A percentile compares a stretch with the other conserved stretches of the same genome.
phyloP scores from a whole-genome alignment of 2,888 invertebrate species.

The Brachypalpus laphriformis region DNA sequence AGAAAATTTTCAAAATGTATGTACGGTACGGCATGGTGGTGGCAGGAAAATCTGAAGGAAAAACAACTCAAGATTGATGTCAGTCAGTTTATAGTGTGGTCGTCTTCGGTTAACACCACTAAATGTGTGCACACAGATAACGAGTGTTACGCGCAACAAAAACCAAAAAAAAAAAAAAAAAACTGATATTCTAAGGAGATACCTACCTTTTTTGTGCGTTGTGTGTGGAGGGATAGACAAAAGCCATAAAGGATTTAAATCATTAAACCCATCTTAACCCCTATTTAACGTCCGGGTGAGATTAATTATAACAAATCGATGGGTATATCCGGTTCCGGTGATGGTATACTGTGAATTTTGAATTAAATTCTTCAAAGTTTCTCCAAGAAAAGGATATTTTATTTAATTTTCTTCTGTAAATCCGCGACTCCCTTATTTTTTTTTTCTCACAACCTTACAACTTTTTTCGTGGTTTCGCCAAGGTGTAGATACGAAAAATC shows the following conservation, averaged over 20 bases:
- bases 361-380: slow-evolving; percentile 6
- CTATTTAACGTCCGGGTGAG: slow-evolving; percentile 64
- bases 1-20: slow-evolving; percentile 52
- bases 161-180: slow-evolving; percentile 40
- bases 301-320: slow-evolving; percentile 70
- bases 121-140: slow-evolving; percentile 67
- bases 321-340: slow-evolving; percentile 64
- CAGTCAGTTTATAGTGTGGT: slow-evolving; percentile 74
- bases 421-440: slow-evolving; percentile 27
- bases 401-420: not conserved
- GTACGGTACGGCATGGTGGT: slow-evolving; percentile 40
- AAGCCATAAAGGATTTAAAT: slow-evolving; percentile 66
- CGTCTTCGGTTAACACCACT: slow-evolving; percentile 73
- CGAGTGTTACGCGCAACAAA: slow-evolving; percentile 41
- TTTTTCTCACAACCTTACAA: slow-evolving; percentile 16
- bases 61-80: slow-evolving; percentile 74
- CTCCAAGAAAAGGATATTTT: not conserved
- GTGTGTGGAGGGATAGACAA: slow-evolving; percentile 43
- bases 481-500: slow-evolving; percentile 72
- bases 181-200: slow-evolving; percentile 49
- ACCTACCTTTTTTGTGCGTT: slow-evolving; percentile 10
- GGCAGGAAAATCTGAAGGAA: slow-evolving; percentile 68
- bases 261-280: slow-evolving; percentile 71
- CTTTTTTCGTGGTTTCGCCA: slow-evolving; percentile 40
- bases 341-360: not conserved